Percentiles rank a stretch among this genome's conserved stretches.
Conservation (phyloP, 2,113 vertebrate species). For the Pachycephala philippinensis region DNA sequence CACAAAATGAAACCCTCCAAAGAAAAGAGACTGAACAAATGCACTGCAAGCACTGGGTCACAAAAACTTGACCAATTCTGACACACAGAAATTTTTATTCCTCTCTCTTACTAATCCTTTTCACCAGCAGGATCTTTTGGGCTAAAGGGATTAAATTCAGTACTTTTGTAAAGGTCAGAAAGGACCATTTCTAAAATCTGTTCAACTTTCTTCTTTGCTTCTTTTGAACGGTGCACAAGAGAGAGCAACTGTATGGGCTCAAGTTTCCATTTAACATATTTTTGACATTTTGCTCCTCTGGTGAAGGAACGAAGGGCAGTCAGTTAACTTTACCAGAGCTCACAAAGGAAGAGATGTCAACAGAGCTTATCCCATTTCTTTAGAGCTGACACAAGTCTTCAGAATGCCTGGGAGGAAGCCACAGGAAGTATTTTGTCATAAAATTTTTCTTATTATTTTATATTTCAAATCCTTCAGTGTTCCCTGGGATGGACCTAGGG, state of each 20-base stretch:
- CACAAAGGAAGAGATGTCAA: neutral
- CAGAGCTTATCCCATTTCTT: neutral
- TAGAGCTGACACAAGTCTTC: neutral
- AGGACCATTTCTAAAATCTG: neutral
- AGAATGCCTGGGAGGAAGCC: neutral
- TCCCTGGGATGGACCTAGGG: neutral
- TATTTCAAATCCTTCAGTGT: neutral
- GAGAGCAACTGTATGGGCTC: neutral
- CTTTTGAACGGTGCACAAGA: neutral
- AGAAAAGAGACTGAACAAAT: neutral
- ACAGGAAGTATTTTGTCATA: neutral
- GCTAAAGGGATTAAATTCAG: slow-evolving; percentile 30
- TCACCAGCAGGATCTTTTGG: neutral
- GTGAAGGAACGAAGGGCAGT: neutral
- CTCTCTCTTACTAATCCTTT: neutral
- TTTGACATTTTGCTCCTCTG: slow-evolving; percentile 27
- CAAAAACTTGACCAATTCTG: slow-evolving; percentile 1
- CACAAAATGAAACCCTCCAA: neutral
- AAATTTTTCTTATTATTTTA: neutral
- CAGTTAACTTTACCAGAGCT: neutral
- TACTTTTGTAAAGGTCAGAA: slow-evolving; percentile 34
- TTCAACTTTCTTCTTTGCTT: slow-evolving; percentile 8
- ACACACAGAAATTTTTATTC: neutral
- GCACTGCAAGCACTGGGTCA: neutral
- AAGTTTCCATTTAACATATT: slow-evolving; percentile 23